phyloP scores from a whole-genome alignment of 2,113 vertebrate species.

The Sula dactylatra region DNA sequence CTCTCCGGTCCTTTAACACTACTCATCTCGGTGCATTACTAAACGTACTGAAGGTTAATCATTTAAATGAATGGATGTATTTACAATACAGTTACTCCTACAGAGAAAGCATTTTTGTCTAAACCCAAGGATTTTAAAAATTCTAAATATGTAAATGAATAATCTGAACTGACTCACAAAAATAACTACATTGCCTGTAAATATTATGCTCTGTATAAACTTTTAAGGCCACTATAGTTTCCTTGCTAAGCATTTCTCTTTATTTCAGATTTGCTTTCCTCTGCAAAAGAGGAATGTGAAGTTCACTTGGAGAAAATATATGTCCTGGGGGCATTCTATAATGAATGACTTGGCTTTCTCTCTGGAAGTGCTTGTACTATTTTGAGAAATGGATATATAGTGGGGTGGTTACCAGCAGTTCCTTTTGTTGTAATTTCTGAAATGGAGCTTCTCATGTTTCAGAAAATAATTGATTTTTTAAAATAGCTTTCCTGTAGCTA shows the following conservation, averaged over 20 bases:
- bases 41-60: background rate
- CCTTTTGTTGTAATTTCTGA: constrained; percentile 63
- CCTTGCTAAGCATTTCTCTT: constrained; percentile 40
- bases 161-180: background rate
- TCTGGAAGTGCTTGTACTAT: constrained; percentile 60
- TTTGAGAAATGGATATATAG: constrained; percentile 69
- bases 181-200: background rate
- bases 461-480: constrained; percentile 66
- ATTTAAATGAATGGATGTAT: background rate
- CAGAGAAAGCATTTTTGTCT: background rate
- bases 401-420: constrained; percentile 61
- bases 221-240: background rate
- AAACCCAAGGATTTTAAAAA: background rate
- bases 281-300: constrained; percentile 44
- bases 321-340: constrained; percentile 63
- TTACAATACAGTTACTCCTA: background rate
- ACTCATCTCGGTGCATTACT: background rate
- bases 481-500: constrained; percentile 54
- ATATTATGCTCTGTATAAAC: background rate
- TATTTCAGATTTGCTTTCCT: constrained; percentile 67
- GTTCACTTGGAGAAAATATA: constrained; percentile 60
- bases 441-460: constrained; percentile 63
- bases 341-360: constrained; percentile 67
- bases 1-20: background rate
- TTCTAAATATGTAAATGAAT: background rate